Evolutionary conservation across 2,888 invertebrate genomes (phyloP).

Genomic region (Trimorus sp.): DNA sequence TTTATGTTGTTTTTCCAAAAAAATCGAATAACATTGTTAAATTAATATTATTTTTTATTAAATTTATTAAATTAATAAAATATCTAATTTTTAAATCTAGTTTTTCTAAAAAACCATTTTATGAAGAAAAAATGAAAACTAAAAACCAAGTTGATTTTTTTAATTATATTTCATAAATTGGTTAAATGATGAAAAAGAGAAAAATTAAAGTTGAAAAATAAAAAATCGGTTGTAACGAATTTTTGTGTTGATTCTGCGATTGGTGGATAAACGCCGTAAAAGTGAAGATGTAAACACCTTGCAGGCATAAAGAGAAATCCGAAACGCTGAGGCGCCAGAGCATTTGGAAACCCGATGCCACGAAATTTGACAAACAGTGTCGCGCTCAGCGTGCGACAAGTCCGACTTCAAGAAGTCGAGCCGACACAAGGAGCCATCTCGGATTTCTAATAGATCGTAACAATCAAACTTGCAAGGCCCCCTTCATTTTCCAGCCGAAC

Average conservation of each 20-base stretch:
- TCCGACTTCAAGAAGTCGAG: slow-evolving; percentile 23
- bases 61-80: no score
- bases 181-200: no score
- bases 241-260: slow-evolving; percentile 16
- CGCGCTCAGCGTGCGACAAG: slow-evolving; percentile 59
- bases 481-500: not conserved
- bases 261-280: slow-evolving; percentile 39
- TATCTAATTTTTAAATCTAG: no score
- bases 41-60: no score
- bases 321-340: slow-evolving; percentile 53
- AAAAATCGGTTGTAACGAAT: slow-evolving; percentile 13
- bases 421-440: slow-evolving; percentile 35
- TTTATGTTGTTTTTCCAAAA: no score
- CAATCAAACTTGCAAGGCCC: slow-evolving; percentile 28
- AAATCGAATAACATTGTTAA: no score
- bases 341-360: slow-evolving; percentile 56
- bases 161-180: no score
- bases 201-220: not conserved
- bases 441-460: slow-evolving; percentile 43
- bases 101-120: no score
- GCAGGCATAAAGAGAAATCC: slow-evolving; percentile 37
- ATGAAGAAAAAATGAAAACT: no score
- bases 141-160: no score
- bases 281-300: slow-evolving; percentile 57
- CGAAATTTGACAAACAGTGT: slow-evolving; percentile 49